phyloP scores from a whole-genome alignment of 2,888 invertebrate species.

The Melinaea marsaeus region DNA sequence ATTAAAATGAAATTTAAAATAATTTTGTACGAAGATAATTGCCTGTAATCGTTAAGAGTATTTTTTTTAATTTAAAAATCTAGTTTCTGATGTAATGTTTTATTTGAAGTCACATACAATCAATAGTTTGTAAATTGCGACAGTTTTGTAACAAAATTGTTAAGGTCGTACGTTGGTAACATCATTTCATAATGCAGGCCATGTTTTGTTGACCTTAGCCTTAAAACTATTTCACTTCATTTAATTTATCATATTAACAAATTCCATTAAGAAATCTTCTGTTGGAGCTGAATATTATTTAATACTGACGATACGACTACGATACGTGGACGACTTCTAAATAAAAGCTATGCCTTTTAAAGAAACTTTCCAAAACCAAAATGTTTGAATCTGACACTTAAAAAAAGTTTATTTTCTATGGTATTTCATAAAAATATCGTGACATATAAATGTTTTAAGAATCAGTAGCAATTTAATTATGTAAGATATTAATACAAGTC shows the following conservation, averaged over 20 bases:
- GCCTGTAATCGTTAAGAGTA: no score
- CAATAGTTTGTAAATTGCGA: conserved; percentile 31
- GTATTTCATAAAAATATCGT: not conserved
- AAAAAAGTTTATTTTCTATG: no score
- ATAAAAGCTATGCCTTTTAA: no score
- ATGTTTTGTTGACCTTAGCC: conserved; percentile 47
- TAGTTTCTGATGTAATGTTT: no score
- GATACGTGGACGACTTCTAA: conserved; percentile 19
- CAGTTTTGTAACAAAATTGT: conserved; percentile 40
- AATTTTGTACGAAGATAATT: no score
- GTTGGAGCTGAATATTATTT: conserved; percentile 19
- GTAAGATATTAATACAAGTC: conserved; percentile 18
- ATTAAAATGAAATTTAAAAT: no score
- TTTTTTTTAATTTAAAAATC: no score
- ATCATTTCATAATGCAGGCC: conserved; percentile 31
- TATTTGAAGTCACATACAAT: no score
- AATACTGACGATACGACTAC: conserved; percentile 23
- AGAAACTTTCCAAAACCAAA: not conserved
- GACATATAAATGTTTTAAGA: not conserved
- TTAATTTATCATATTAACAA: conserved; percentile 51
- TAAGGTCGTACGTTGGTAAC: conserved; percentile 19
- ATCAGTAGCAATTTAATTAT: conserved; percentile 19
- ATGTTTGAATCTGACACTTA: no score
- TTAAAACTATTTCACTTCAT: conserved; percentile 46
- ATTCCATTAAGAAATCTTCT: conserved; percentile 46